Evolutionary conservation across 2,113 vertebrate species (phyloP).

Genomic region (Menidia beryllina): DNA sequence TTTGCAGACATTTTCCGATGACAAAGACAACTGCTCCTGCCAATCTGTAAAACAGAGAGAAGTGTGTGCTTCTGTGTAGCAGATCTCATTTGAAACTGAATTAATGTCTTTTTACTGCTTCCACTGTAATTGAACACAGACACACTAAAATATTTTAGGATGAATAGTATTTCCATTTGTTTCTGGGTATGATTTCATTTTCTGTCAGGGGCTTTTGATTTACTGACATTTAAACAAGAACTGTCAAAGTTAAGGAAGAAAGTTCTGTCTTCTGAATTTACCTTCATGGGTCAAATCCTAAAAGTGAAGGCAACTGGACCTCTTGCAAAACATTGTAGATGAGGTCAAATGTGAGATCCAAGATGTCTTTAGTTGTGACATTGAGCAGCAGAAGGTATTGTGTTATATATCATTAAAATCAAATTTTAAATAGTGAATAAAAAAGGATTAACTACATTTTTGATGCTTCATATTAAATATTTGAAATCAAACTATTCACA

Average conservation of each 20-base stretch:
- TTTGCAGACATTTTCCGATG: slow-evolving; percentile 55
- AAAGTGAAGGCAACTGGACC: too few relatives aligned
- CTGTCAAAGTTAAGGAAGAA: slow-evolving; percentile 22
- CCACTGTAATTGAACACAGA: slow-evolving; percentile 2
- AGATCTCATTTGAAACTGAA: slow-evolving; percentile 14
- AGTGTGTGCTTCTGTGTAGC: slow-evolving; percentile 35
- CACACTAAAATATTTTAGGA: slow-evolving; percentile 38
- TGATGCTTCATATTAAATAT: too few relatives aligned
- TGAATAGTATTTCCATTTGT: slow-evolving; percentile 33
- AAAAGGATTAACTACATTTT: neutral
- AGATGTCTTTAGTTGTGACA: too few relatives aligned
- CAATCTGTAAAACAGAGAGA: slow-evolving; percentile 32
- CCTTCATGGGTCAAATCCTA: neutral
- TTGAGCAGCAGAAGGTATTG: too few relatives aligned
- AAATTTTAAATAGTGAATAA: neutral
- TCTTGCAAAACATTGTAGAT: too few relatives aligned
- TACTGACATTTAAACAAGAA: slow-evolving; percentile 21
- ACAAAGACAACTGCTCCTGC: slow-evolving; percentile 55
- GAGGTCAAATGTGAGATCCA: too few relatives aligned
- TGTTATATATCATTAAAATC: too few relatives aligned
- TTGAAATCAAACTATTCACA: too few relatives aligned
- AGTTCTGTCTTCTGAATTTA: slow-evolving; percentile 12
- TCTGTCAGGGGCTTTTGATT: slow-evolving; percentile 34
- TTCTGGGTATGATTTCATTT: slow-evolving; percentile 21
- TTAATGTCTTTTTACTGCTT: slow-evolving; percentile 50